Base-by-base conservation (phyloP, 2,797 vertebrate species). In the Xiphophorus birchmanni region DNA sequence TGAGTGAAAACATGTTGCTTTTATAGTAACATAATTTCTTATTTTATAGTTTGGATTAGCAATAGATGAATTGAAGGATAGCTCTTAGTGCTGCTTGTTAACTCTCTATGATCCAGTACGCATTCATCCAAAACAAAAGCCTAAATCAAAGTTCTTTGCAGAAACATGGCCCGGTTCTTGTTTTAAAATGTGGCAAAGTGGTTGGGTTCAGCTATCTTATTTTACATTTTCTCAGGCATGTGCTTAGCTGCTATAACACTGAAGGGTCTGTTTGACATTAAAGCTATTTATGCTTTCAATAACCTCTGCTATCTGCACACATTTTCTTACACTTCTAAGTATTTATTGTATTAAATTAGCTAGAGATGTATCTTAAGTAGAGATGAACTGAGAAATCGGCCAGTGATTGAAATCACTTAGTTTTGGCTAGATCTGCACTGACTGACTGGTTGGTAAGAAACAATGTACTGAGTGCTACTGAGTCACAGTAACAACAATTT, bases 241-340 rank as follows among this genome's bases (percentile, higher is more conserved):
- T 89, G 89, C 86, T 90, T 50, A 82, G 77, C 56, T 78, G 80
- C 73, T 88, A 0, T 32, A 78, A 76, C 81, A 82, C 40, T 54
- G 88, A 91, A 90, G 88, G 86, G 85, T 93, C 50, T 17, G 0
- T 83, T 71, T 71, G 10, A n/a, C 3, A 5, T 42, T n/a, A n/a
- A 71, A 13, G 42, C 0, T 45, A 13, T 13, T 72, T 45, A 32
- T 17, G 12, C 69, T 73, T 29, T 45, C 44, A 17, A 17, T 42
- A 73, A 29, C 26, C 15, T 47, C 44, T 29, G n/a, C 13, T 42
- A 13, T 26, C 6, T n/a, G 44, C 42, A 29, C 42, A 9, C 42
- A 73, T 29, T 73, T 73, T 47, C 6, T 73, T 29, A n/a, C 44
- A n/a, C 12, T 47, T 17, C 6, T 29, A 29, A 45, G 26, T 45